Evolutionary conservation across 2,113 vertebrate species (phyloP).

Genomic region (Macrotis lagotis): DNA sequence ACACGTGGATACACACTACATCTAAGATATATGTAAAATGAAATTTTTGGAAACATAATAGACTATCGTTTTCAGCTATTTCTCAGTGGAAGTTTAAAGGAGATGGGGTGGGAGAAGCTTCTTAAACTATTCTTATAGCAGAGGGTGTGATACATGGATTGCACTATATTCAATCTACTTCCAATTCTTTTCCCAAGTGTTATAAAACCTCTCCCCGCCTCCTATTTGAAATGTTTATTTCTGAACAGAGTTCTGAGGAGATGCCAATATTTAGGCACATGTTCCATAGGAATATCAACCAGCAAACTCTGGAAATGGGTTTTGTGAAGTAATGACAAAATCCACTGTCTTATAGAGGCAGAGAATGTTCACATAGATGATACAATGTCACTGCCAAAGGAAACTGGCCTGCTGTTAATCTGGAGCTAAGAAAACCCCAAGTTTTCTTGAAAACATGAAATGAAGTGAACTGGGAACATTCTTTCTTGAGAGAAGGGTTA

Average conservation of each 20-base stretch:
- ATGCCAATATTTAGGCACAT: neutral
- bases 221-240: neutral
- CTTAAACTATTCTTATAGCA: neutral
- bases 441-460: neutral
- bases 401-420: neutral
- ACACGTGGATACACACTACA: neutral
- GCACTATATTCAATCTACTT: neutral
- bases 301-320: neutral
- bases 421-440: neutral
- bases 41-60: neutral
- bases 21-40: neutral
- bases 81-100: neutral
- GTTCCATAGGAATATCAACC: neutral
- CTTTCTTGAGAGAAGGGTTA: neutral
- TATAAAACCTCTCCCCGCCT: neutral
- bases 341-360: neutral
- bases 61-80: neutral
- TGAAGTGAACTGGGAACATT: neutral
- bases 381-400: rapidly evolving
- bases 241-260: neutral
- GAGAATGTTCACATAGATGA: neutral
- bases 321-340: neutral
- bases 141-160: neutral
- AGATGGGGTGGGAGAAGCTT: neutral
- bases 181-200: constrained; percentile 1